phyloP scores from a whole-genome alignment of 2,888 invertebrate species.

The Microplitis manilae region DNA sequence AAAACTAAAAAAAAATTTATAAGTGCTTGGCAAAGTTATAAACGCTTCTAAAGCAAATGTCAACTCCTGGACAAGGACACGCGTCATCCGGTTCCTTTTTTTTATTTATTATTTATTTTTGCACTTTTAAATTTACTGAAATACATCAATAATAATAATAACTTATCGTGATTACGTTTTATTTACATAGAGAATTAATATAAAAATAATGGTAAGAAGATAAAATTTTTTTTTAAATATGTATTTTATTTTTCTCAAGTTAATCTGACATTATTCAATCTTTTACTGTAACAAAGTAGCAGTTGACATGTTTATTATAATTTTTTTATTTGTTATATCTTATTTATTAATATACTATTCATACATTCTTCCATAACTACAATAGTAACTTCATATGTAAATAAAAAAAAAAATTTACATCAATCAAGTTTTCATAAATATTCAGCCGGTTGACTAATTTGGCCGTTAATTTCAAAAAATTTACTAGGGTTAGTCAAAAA shows the following conservation, averaged over 20 bases:
- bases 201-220: neutral
- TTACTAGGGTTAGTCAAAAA: neutral
- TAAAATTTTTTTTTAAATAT: neutral
- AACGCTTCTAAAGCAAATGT: too few relatives aligned
- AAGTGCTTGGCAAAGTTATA: too few relatives aligned
- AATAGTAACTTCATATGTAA: slow-evolving; percentile 4
- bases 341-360: slow-evolving; percentile 33
- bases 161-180: neutral
- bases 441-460: slow-evolving; percentile 17
- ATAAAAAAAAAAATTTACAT: slow-evolving; percentile 9
- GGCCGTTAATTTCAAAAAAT: neutral
- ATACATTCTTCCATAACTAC: slow-evolving; percentile 27
- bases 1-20: too few relatives aligned
- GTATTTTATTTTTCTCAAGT: slow-evolving; percentile 15
- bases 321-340: slow-evolving; percentile 16
- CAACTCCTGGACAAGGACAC: too few relatives aligned
- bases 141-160: too few relatives aligned
- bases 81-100: too few relatives aligned
- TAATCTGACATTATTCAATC: slow-evolving; percentile 10
- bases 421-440: neutral
- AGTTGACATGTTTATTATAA: slow-evolving; percentile 16
- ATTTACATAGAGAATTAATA: neutral
- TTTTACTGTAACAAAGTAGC: slow-evolving; percentile 33
- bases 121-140: too few relatives aligned
- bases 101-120: too few relatives aligned